A percentile compares a stretch with the other conserved stretches of the same genome.
phyloP scores from a whole-genome alignment of 1,140 invertebrate species.

The Orius insidiosus region DNA sequence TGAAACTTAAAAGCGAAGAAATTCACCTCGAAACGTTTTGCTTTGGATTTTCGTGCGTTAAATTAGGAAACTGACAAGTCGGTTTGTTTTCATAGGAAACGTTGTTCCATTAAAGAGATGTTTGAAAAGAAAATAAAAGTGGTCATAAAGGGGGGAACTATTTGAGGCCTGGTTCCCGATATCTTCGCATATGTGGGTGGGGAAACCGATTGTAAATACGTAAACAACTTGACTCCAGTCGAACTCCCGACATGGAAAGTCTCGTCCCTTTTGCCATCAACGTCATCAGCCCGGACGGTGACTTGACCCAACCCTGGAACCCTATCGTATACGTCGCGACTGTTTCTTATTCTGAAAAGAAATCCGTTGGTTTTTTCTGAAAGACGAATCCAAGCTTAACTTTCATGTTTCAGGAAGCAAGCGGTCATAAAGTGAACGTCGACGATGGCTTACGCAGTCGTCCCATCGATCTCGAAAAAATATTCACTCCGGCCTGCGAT shows the following conservation, averaged over 20 bases:
- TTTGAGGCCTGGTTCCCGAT: background rate
- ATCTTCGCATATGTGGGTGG: too few species aligned
- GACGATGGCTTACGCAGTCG: slow-evolving; percentile 30
- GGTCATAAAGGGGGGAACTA: background rate
- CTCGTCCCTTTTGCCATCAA: background rate
- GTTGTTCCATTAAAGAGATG: background rate
- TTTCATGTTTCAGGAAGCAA: slow-evolving; percentile 28
- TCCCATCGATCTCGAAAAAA: slow-evolving; percentile 60
- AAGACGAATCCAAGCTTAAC: too few species aligned
- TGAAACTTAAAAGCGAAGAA: too few species aligned
- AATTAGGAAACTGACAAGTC: background rate
- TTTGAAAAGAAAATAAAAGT: slow-evolving; percentile 10
- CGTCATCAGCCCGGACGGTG: slow-evolving; percentile 2
- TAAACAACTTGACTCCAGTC: too few species aligned
- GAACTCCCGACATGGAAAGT: background rate
- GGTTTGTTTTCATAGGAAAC: background rate
- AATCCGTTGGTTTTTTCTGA: slow-evolving; percentile 4
- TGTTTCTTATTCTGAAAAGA: background rate
- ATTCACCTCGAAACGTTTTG: too few species aligned
- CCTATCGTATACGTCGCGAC: slow-evolving; percentile 7
- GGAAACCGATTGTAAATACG: too few species aligned
- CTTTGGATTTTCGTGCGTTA: too few species aligned
- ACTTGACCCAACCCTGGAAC: slow-evolving; percentile 8
- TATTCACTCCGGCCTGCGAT: slow-evolving; percentile 67
- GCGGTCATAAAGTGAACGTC: slow-evolving; percentile 26